These are phyloP conservation scores for Aricia agestis DNA, from an alignment of 1,140 invertebrate species.

Conservation along the genomic window DNA sequence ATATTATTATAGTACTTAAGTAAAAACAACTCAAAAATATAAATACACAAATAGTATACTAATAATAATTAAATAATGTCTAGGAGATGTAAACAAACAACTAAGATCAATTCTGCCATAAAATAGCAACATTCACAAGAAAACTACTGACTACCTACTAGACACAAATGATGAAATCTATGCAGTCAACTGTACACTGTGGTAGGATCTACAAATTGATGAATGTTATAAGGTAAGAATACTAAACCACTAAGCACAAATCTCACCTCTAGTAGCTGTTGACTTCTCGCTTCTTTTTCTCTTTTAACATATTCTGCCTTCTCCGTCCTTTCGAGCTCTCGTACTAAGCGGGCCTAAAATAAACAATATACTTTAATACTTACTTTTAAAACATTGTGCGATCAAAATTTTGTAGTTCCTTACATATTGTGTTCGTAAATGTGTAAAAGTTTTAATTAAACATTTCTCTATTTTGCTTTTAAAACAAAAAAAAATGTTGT, in stretches of 20 bases:
- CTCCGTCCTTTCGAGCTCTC: conserved; percentile 87
- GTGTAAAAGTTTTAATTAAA: too few species aligned
- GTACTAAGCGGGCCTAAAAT: conserved; percentile 78
- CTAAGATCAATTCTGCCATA: not conserved
- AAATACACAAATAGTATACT: conserved; percentile 26
- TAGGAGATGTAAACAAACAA: not conserved
- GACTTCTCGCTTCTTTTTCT: conserved; percentile 79
- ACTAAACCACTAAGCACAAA: conserved; percentile 23
- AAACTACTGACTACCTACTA: not conserved
- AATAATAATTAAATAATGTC: conserved; percentile 21
- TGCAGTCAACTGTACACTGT: not conserved
- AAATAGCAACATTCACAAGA: not conserved
- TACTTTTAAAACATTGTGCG: too few species aligned
- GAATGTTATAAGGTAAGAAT: conserved; percentile 32
- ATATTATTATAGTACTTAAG: conserved; percentile 39
- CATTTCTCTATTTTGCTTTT: too few species aligned
- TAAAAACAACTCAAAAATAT: conserved; percentile 17
- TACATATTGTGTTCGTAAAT: too few species aligned
- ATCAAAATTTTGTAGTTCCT: too few species aligned
- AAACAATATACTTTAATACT: not conserved
- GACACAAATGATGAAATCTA: not conserved
- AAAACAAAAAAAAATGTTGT: too few species aligned
- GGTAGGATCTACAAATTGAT: not conserved
- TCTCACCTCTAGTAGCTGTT: conserved; percentile 82
- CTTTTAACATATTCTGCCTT: conserved; percentile 75